Evolutionary conservation across 2,797 vertebrate species (phyloP).

Genomic region (Scyliorhinus canicula): DNA sequence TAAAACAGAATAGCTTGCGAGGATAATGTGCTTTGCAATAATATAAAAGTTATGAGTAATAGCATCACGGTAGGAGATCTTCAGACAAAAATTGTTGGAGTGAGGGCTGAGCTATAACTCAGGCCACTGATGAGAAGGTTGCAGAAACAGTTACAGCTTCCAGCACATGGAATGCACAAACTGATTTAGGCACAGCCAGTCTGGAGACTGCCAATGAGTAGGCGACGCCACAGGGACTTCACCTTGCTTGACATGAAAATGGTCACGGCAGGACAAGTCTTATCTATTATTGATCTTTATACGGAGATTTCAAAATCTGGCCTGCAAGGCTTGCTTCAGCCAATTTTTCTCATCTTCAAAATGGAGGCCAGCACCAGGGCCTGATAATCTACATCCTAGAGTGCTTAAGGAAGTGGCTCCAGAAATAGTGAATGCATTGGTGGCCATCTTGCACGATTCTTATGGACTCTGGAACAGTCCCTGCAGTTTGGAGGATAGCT

Average conservation of each 20-base stretch:
- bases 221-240: background rate
- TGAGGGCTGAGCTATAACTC: background rate
- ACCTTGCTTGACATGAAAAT: background rate
- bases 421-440: too few species aligned
- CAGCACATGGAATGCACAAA: background rate
- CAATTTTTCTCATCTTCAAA: background rate
- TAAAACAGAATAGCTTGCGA: background rate
- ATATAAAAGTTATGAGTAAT: background rate
- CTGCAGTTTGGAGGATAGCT: too few species aligned
- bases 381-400: too few species aligned
- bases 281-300: background rate
- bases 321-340: background rate
- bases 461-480: too few species aligned
- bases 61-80: background rate
- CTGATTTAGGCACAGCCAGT: background rate
- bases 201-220: background rate
- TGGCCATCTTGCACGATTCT: too few species aligned
- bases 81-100: background rate
- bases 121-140: background rate
- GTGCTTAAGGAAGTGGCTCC: too few species aligned
- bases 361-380: background rate
- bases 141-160: background rate
- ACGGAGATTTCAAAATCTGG: background rate
- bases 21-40: background rate
- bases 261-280: background rate